Conservation (phyloP, 1,140 invertebrate genomes). For the Philotrypesis tridentata region DNA sequence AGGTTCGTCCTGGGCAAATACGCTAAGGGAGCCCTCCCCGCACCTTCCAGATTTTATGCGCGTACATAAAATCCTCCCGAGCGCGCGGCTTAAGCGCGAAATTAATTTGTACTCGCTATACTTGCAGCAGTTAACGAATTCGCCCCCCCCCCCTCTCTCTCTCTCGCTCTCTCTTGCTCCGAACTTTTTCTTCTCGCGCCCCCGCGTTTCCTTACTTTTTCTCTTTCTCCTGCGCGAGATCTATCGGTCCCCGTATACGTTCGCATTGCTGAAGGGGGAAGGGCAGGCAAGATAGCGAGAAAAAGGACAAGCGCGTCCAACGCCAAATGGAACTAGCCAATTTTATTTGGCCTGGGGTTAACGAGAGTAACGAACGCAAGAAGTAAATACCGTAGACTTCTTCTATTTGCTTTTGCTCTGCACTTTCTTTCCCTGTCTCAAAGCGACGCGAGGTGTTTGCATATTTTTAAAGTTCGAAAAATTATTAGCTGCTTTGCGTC, state of each 20-base stretch:
- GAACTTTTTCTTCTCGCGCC: neutral
- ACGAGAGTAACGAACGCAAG: neutral
- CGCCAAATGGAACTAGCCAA: neutral
- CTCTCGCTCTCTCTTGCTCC: neutral
- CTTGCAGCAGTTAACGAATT: slow-evolving; percentile 3
- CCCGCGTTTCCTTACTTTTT: neutral
- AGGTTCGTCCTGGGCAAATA: neutral
- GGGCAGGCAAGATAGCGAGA: neutral
- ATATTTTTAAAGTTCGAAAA: no score
- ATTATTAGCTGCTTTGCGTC: no score
- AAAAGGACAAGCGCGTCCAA: neutral
- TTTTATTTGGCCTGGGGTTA: neutral
- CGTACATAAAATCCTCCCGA: slow-evolving; percentile 15
- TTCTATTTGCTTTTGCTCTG: no score
- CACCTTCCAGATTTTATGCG: neutral
- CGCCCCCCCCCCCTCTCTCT: neutral
- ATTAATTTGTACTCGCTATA: slow-evolving; percentile 20
- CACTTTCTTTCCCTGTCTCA: no score
- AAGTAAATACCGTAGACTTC: neutral
- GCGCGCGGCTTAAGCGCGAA: slow-evolving; percentile 3
- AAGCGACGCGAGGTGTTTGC: no score
- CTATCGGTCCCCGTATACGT: neutral
- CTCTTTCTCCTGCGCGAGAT: neutral
- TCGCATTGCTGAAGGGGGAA: neutral
- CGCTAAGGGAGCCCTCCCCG: neutral